Base-by-base conservation (phyloP, 2,888 invertebrate species). In the Alloscopus bannaensis region DNA sequence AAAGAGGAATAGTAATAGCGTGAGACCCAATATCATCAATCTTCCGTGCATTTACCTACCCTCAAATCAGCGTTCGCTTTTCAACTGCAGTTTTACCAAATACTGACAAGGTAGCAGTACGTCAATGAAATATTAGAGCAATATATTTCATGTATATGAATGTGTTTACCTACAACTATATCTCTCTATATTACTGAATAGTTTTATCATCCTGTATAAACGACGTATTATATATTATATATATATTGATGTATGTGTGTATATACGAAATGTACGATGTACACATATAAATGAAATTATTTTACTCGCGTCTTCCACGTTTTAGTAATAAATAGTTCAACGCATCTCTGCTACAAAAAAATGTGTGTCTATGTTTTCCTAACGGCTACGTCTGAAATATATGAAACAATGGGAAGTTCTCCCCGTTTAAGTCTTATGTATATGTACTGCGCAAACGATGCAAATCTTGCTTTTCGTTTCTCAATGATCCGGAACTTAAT, bases 21-120 rank as follows among this genome's bases (percentile, higher is more conserved):
- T 72, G 72, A 64, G 72, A 72, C 62, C 62, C 72, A 72, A 71
- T 50, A 71, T 71, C 71, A 50, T 71, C 62, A 50, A 62, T 62
- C 24, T 50, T 62, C n/a, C 42, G 55, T 72, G 62, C 62, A 72
- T 50, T 50, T 18, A 55, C 62, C 42, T 57, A 36, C 52, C 52
- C 52, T 20, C 60, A 60, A 20, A 42, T 47, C 29, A 31, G 24
- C 40, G 26, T 45, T 65, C 42, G 28, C 20, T 42, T 20, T 50
- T n/a, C n/a, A 45, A 36, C 45, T 73, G 57, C 73, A 69, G 69
- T 77, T 77, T 64, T 64, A 69, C 77, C 69, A 77, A 77, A 77
- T 77, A 77, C 77, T 77, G 77, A 77, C 77, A 77, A 77, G 77
- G 77, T 77, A 77, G 77, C 69, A 77, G 77, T 77, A 77, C 62